Conservation (phyloP, 1,140 invertebrate genomes). For the Zophobas morio region DNA sequence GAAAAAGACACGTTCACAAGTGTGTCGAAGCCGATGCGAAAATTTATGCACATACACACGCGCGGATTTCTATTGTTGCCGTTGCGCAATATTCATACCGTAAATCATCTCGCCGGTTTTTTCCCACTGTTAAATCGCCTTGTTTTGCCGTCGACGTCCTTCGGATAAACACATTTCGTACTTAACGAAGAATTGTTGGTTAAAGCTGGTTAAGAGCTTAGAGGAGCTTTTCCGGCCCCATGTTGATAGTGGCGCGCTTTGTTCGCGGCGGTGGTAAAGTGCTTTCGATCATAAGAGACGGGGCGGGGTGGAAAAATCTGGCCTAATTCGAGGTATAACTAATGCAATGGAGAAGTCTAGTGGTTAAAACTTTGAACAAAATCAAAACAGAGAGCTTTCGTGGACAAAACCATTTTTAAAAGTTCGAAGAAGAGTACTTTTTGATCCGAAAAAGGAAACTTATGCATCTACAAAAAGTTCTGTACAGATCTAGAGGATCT, state of each 20-base stretch:
- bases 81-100: constrained; percentile 17
- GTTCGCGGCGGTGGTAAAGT: constrained; percentile 31
- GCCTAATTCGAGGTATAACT: neutral
- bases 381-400: no score
- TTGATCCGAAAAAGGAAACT: no score
- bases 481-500: no score
- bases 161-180: constrained; percentile 11
- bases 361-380: neutral
- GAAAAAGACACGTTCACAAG: constrained; percentile 65
- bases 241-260: constrained; percentile 34
- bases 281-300: constrained; percentile 28
- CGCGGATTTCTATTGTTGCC: constrained; percentile 23
- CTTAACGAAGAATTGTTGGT: constrained; percentile 14
- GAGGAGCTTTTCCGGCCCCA: constrained; percentile 25
- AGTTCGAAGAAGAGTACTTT: no score
- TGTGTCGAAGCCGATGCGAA: constrained; percentile 8
- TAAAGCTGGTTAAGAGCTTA: constrained; percentile 20
- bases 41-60: neutral
- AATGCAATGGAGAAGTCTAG: neutral
- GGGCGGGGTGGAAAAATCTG: constrained; percentile 2
- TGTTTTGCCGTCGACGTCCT: constrained; percentile 3
- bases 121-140: constrained; percentile 15
- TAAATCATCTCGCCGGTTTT: constrained; percentile 11
- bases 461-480: no score
- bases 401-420: no score